Percentiles rank a stretch among this genome's conserved stretches.
Conservation (phyloP, 2,113 vertebrate species). For the Jaculus jaculus region DNA sequence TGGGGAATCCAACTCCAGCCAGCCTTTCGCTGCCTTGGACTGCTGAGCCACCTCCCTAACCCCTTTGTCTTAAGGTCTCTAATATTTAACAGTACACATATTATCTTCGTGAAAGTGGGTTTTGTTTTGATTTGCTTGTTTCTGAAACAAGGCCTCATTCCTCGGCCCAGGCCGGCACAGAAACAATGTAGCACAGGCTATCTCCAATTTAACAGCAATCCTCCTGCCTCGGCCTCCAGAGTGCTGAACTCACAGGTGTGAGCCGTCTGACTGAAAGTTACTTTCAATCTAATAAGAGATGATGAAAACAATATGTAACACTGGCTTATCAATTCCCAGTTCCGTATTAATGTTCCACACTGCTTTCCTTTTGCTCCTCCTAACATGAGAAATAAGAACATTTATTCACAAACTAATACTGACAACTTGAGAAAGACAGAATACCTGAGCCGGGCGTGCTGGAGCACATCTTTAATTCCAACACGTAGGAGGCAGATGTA, state of each 20-base stretch:
- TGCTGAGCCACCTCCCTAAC: no score
- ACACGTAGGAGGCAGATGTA: no score
- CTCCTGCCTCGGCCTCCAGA: not conserved
- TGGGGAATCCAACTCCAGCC: no score
- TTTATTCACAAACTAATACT: conserved; percentile 19
- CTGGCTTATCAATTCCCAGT: not conserved
- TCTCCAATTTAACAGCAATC: not conserved
- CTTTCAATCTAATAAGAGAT: not conserved
- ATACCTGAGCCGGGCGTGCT: not conserved
- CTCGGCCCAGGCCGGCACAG: not conserved
- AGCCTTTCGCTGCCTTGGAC: not conserved
- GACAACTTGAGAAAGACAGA: conserved; percentile 3
- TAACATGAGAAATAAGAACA: not conserved
- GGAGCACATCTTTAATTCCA: not conserved
- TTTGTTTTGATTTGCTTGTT: no score
- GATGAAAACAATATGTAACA: not conserved
- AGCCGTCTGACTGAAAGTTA: not conserved
- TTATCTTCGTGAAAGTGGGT: not conserved
- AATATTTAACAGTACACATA: conserved; percentile 8
- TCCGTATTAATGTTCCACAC: not conserved
- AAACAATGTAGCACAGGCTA: not conserved
- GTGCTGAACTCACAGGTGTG: not conserved
- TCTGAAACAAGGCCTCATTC: not conserved
- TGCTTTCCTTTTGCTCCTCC: conserved; percentile 10
- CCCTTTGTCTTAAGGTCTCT: not conserved